These are phyloP conservation scores for Otis tarda DNA, from an alignment of 2,113 vertebrate genomes.

Conservation along the genomic window DNA sequence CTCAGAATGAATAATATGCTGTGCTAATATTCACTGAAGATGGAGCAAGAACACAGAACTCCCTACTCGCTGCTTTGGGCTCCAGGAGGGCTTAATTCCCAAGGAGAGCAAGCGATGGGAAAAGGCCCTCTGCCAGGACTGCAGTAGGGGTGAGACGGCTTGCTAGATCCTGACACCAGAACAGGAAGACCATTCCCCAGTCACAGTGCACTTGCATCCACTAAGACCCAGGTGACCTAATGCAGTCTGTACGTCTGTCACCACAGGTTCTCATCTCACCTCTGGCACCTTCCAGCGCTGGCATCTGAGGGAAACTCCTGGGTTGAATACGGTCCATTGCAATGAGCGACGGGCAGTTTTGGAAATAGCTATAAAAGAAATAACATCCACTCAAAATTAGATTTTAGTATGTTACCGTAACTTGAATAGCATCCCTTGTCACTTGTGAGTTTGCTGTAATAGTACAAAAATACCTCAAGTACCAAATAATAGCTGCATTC, in stretches of 20 bases:
- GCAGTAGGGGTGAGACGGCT: background rate
- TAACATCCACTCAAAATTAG: background rate
- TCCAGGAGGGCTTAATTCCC: background rate
- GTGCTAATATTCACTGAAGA: background rate
- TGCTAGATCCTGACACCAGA: background rate
- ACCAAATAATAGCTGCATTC: background rate
- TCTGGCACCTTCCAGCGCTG: background rate
- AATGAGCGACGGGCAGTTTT: background rate
- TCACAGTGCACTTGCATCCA: background rate
- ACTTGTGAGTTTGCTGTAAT: background rate
- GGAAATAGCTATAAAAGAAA: background rate
- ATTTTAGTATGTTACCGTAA: background rate
- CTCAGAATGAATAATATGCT: background rate
- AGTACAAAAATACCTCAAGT: background rate
- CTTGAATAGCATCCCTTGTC: background rate
- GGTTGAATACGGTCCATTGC: background rate
- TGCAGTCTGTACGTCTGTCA: background rate
- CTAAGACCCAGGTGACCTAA: background rate
- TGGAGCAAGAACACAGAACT: background rate
- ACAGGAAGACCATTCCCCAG: background rate
- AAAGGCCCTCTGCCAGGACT: background rate
- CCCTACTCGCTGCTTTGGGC: background rate
- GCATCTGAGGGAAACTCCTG: background rate
- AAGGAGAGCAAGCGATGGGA: background rate
- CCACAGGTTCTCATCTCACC: background rate